Evolutionary conservation across 2,113 vertebrate genomes (phyloP), one percentile per base, ranked within the genome.

Genomic region (Terrapene triunguis): DNA sequence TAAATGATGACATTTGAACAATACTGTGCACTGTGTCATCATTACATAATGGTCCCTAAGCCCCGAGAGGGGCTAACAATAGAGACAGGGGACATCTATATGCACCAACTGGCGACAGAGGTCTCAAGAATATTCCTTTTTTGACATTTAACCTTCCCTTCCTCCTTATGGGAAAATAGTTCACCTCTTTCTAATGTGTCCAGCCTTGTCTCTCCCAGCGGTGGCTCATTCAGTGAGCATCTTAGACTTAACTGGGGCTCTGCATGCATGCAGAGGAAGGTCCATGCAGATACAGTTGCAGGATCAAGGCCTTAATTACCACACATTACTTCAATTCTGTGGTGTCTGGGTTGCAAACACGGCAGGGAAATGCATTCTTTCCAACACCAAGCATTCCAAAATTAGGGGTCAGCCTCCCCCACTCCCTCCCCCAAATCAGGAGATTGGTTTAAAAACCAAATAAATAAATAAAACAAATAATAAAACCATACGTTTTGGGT

Each of bases 41-140:
- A n/a, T 95, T 96, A 74, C 88, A 55, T 93, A 96, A 96, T 10
- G 69, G 89, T 80, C 82, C 84, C 38, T 0, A 10, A 83, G 94
- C 65, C 12, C 1, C 2, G 21, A 22, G 50, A 35, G 4, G 83
- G 80, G 80, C 90, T 91, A 89, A 86, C 92, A 96, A 95, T 82
- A 96, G 91, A 91, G 80, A 47, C 48, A 88, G 95, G 90, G 69
- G 47, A 25, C 44, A 1, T 5, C 86, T 86, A 5, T 29, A 57
- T 0, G 6, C 84, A 50, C 42, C 62, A 42, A 25, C 0, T 35
- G 82, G 38, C 38, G 78, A 55, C 89, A 90, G 47, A 82, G 76
- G 53, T 48, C 42, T 48, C 79, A 48, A 80, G 21, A 81, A 80
- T 65, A 47, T 81, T 84, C 47, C 82, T 29, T 21, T 21, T 21